These are phyloP conservation scores for Drosophila orena DNA, from an alignment of 1,140 invertebrate genomes.

Conservation along the genomic window DNA sequence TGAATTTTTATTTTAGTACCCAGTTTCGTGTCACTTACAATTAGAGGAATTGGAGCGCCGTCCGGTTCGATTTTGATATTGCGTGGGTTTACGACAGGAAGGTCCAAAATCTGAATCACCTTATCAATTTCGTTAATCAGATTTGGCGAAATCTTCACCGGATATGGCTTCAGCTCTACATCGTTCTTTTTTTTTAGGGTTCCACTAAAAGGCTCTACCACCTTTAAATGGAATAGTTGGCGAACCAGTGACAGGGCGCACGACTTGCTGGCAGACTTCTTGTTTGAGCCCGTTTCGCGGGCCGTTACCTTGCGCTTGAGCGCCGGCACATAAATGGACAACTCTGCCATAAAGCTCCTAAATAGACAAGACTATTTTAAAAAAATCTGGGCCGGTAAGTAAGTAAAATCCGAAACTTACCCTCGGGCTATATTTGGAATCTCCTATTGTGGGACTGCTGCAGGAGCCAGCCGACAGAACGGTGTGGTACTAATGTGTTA, in stretches of 20 bases:
- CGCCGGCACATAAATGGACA: slow-evolving; percentile 93
- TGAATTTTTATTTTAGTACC: neutral
- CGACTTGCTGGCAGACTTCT: slow-evolving; percentile 97
- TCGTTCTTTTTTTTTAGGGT: slow-evolving; percentile 93
- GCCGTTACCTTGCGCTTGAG: slow-evolving; percentile 93
- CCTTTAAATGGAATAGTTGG: slow-evolving; percentile 96
- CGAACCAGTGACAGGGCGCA: slow-evolving; percentile 97
- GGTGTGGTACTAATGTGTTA: slow-evolving; percentile 35
- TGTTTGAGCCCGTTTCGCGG: slow-evolving; percentile 97
- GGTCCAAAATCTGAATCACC: slow-evolving; percentile 88
- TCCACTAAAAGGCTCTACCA: slow-evolving; percentile 95
- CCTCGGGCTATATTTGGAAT: slow-evolving; percentile 6
- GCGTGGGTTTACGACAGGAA: slow-evolving; percentile 83
- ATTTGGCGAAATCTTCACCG: slow-evolving; percentile 90
- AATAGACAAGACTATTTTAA: neutral
- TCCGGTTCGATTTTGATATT: slow-evolving; percentile 85
- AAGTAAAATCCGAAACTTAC: slow-evolving; percentile 38
- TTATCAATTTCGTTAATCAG: slow-evolving; percentile 88
- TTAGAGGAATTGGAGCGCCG: slow-evolving; percentile 49
- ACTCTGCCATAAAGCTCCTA: slow-evolving; percentile 91
- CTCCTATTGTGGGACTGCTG: slow-evolving; percentile 13
- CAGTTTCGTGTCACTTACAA: slow-evolving; percentile 47
- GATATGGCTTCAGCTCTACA: slow-evolving; percentile 92
- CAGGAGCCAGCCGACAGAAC: slow-evolving; percentile 51
- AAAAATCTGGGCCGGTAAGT: neutral